Evolutionary conservation across 2,888 invertebrate species (phyloP).

Genomic region (Hydrotaea cyrtoneurina): DNA sequence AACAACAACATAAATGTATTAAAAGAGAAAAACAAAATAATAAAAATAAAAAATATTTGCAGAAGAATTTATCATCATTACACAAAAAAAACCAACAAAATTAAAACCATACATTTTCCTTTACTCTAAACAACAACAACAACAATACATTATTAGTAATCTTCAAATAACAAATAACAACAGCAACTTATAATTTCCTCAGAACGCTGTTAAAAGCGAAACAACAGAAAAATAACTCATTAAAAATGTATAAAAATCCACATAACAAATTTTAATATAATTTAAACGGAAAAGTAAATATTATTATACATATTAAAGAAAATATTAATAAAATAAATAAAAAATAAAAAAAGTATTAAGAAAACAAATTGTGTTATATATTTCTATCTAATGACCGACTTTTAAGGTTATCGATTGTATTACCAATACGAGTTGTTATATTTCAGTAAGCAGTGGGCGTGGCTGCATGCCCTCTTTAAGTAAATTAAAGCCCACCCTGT

Average conservation of each 20-base stretch:
- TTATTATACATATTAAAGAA: slow-evolving; percentile 64
- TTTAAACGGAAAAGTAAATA: slow-evolving; percentile 50
- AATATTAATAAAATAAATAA: slow-evolving; percentile 63
- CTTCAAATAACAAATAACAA: background rate
- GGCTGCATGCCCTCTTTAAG: too few relatives aligned
- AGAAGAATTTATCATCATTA: slow-evolving; percentile 71
- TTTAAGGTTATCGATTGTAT: too few relatives aligned
- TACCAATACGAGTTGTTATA: too few relatives aligned
- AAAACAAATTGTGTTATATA: slow-evolving; percentile 39
- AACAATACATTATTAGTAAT: slow-evolving; percentile 24
- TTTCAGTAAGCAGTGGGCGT: too few relatives aligned
- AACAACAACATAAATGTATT: slow-evolving; percentile 53
- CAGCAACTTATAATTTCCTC: slow-evolving; percentile 34
- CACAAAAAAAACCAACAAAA: slow-evolving; percentile 48
- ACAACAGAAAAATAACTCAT: slow-evolving; percentile 50
- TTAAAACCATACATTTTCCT: slow-evolving; percentile 60
- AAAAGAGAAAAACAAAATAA: slow-evolving; percentile 33
- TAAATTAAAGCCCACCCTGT: too few relatives aligned
- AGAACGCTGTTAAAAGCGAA: slow-evolving; percentile 21
- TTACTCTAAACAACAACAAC: slow-evolving; percentile 51
- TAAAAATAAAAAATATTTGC: slow-evolving; percentile 66
- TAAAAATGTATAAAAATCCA: slow-evolving; percentile 64
- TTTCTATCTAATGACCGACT: too few relatives aligned
- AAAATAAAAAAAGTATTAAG: slow-evolving; percentile 62
- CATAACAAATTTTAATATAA: slow-evolving; percentile 64